These are phyloP conservation scores for Daboia siamensis DNA, from an alignment of 2,113 vertebrate species.

Conservation along the genomic window DNA sequence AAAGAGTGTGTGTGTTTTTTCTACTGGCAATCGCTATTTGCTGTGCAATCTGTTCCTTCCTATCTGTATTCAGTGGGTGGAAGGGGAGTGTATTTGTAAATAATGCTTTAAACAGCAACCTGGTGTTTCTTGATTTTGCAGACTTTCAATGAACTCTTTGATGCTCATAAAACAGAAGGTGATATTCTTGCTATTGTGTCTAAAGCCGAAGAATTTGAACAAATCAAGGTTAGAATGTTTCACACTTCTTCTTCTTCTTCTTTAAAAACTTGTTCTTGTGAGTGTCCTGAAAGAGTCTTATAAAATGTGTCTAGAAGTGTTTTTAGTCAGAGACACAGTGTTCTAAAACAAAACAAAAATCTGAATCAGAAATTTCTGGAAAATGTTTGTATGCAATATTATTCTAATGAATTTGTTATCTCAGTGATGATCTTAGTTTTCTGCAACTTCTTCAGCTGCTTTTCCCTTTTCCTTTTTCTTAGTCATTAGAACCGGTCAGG, in stretches of 20 bases:
- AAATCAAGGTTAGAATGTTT: conserved; percentile 87
- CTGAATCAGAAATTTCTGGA: background rate
- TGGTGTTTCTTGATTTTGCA: conserved; percentile 55
- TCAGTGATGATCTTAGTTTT: background rate
- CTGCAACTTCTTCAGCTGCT: background rate
- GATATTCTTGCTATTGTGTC: conserved; percentile 93
- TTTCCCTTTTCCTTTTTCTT: background rate
- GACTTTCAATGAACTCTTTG: conserved; percentile 96
- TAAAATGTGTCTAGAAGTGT: background rate
- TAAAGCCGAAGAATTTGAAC: conserved; percentile 97
- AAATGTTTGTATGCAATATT: background rate
- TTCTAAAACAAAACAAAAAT: background rate
- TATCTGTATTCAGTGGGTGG: background rate
- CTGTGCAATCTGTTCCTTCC: background rate
- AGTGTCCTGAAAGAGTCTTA: background rate
- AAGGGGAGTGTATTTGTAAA: background rate
- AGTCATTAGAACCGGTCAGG: background rate
- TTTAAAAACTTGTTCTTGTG: background rate
- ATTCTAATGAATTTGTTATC: background rate
- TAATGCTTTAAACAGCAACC: conserved; percentile 28
- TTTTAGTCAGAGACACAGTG: background rate
- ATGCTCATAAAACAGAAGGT: conserved; percentile 90
- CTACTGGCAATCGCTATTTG: background rate
- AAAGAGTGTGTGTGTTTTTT: conserved; percentile 11
- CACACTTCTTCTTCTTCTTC: background rate